phyloP scores from a whole-genome alignment of 2,888 invertebrate species.

The Andrena marginata region DNA sequence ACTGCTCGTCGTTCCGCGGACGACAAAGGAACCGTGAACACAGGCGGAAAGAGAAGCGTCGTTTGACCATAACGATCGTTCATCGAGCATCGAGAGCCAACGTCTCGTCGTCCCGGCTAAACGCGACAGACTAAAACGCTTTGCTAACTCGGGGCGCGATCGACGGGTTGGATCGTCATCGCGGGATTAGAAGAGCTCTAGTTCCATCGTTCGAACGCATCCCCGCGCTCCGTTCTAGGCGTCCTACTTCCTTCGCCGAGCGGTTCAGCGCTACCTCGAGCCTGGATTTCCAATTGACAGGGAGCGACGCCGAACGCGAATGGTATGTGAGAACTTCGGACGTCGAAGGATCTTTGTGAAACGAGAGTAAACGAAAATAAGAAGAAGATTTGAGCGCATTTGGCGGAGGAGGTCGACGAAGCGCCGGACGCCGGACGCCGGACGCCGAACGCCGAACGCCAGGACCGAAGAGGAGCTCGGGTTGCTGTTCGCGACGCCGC shows the following conservation, averaged over 20 bases:
- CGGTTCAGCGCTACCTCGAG: not conserved
- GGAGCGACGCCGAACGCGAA: not conserved
- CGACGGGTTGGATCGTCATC: slow-evolving; percentile 77
- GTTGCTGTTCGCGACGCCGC: slow-evolving; percentile 26
- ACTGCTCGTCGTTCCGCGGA: slow-evolving; percentile 19
- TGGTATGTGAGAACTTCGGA: no score
- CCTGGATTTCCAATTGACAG: not conserved
- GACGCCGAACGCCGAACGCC: no score
- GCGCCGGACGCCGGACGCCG: slow-evolving; percentile 18
- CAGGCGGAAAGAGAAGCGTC: slow-evolving; percentile 69
- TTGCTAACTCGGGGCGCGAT: slow-evolving; percentile 66
- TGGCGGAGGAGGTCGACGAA: not conserved
- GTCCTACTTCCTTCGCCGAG: not conserved
- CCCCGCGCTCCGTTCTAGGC: not conserved
- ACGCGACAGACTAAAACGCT: slow-evolving; percentile 40
- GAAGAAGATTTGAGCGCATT: slow-evolving; percentile 25
- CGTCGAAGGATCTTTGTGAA: not conserved
- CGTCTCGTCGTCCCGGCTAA: not conserved
- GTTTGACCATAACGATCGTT: slow-evolving; percentile 64
- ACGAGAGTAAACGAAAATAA: not conserved
- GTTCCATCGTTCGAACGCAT: not conserved
- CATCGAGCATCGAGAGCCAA: not conserved
- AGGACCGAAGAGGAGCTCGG: slow-evolving; percentile 19
- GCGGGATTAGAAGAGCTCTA: slow-evolving; percentile 78
- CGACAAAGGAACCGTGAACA: slow-evolving; percentile 57